Evolutionary conservation across 2,888 invertebrate species (phyloP), one percentile per base, ranked within the genome.

Genomic region (Mellilla xanthometata): DNA sequence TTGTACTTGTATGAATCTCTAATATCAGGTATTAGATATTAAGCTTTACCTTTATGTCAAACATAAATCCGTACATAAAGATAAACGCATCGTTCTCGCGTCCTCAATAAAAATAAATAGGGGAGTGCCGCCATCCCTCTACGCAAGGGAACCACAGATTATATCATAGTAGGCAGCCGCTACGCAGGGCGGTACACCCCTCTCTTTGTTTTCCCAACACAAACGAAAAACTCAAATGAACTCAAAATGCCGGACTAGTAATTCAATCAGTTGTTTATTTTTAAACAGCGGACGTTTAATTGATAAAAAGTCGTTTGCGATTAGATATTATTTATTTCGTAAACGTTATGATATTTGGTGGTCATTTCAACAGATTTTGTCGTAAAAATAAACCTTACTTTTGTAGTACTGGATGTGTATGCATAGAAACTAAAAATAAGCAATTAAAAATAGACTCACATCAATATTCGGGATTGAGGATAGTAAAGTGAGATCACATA

Each of bases 401-500:
- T n/a, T n/a, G n/a, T n/a, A n/a, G n/a, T n/a, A n/a, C n/a, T n/a
- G 19, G 6, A 19, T 6, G 19, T 19, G 6, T 3, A 13, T 32
- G 31, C 29, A 32, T 32, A 27, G 19, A 36, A 33, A 38, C n/a
- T 5, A 32, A 43, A 22, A 47, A 41, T 23, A 39, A 43, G 31
- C 24, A 41, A 40, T 44, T 23, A 42, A 53, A 62, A 52, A 56
- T 56, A 58, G 52, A 78, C 78, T 78, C 67, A 78, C 78, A 65
- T 69, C 49, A 67, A 62, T 60, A 33, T 60, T 63, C 63, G 63
- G 69, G 61, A 62, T 64, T n/a, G n/a, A 65, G 65, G 60, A 61
- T 65, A 62, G 62, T 54, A 67, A 59, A 63, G 72, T 76, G 76
- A 76, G 72, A 76, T 78, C 80, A 81, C 76, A 72, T 65, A 63